Base-by-base conservation (phyloP, 2,797 vertebrate genomes). In the Falco cherrug region DNA sequence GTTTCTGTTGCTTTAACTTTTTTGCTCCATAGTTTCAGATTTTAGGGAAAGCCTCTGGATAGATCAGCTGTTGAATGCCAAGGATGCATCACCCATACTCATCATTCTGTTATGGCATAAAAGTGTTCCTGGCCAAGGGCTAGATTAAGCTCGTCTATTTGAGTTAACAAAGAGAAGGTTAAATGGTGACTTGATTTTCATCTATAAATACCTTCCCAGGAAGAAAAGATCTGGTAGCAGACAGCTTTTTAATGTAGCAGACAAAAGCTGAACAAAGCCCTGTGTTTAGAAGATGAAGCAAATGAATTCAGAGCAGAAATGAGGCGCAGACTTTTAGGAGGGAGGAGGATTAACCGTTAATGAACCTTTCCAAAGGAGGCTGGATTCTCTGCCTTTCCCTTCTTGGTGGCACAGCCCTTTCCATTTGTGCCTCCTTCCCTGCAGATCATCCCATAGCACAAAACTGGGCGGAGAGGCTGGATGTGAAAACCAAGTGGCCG, bases 261-360 rank as follows among this genome's bases (percentile, higher is more conserved):
- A 77, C 37, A 83, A 85, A 93, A 93, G 59, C 67, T 69, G 64
- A 95, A 61, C 20, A 35, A 84, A 89, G 33, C n/a, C 75, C 39
- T 26, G 0, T 35, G 51, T 35, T 77, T 69, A 59, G 35, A 83
- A 94, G 71, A 77, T 31, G 47, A 73, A 91, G 33, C 54, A 91
- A 80, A 89, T 89, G 2, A 80, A 77, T 94, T 89, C 35, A 73
- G 78, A 87, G 51, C 60, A 85, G 64, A 94, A 95, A 83, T 28
- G 51, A 84, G 14, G 39, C 53, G 37, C 39, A 74, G 60, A 53
- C 16, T 64, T 84, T 70, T 41, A 78, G 25, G 53, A 90, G 21
- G 33, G 31, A 71, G 14, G 25, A 68, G n/a, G 65, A 81, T 92
- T 84, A 89, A 60, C 24, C 25, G 24, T 47, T 37, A 64, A 45